These are phyloP conservation scores for Axis porcinus DNA, from an alignment of 2,113 vertebrate species.

Conservation along the genomic window DNA sequence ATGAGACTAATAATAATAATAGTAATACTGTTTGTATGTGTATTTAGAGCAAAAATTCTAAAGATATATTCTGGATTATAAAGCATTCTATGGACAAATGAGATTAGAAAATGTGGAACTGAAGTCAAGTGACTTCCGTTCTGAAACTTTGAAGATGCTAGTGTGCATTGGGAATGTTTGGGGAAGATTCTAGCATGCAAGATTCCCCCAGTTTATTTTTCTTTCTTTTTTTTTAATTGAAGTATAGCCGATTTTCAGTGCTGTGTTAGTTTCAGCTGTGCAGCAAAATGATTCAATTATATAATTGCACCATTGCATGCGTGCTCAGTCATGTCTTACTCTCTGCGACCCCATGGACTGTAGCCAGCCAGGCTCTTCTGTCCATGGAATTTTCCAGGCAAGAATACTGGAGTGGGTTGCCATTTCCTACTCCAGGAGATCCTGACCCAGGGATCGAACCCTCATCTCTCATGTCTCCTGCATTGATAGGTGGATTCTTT, in stretches of 20 bases:
- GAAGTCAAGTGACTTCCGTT: background rate
- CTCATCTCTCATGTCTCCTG: background rate
- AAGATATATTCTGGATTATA: background rate
- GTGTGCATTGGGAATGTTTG: background rate
- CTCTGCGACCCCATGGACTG: background rate
- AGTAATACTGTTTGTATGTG: background rate
- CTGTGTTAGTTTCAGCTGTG: background rate
- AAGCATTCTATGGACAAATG: background rate
- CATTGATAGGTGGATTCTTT: background rate
- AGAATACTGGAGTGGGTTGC: background rate
- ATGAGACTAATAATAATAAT: background rate
- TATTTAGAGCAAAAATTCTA: conserved; percentile 21
- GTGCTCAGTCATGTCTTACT: background rate
- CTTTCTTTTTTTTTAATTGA: background rate
- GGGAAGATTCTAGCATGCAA: background rate
- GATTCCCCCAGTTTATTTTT: background rate
- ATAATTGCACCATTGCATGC: background rate
- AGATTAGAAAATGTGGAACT: background rate
- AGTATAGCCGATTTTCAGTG: background rate
- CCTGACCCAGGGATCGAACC: background rate
- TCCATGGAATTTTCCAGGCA: background rate
- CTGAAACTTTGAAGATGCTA: background rate
- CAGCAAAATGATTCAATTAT: background rate
- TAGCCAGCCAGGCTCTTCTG: background rate
- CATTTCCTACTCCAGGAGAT: background rate